Percentiles rank a stretch among this genome's conserved stretches.
phyloP scores from a whole-genome alignment of 2,113 vertebrate genomes.

The Macquaria australasica region DNA sequence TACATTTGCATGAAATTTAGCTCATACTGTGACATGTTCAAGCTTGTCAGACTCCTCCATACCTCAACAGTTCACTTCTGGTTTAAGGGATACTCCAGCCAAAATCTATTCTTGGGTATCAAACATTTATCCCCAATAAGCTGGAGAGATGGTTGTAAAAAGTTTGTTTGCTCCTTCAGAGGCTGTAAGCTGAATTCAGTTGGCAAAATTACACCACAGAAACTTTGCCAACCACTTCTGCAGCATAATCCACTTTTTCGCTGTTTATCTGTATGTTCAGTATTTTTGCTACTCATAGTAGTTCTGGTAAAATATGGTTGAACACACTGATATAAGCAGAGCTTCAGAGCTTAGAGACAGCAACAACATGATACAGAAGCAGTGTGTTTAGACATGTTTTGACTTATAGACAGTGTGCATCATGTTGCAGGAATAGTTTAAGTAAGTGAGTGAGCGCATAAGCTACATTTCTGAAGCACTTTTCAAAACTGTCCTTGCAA shows the following conservation, averaged over 20 bases:
- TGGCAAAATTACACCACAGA: neutral
- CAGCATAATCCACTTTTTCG: neutral
- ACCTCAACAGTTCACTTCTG: neutral
- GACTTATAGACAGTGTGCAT: neutral
- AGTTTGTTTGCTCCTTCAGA: neutral
- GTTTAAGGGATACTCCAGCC: neutral
- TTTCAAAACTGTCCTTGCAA: neutral
- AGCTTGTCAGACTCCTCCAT: neutral
- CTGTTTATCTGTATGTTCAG: neutral
- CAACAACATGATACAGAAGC: neutral
- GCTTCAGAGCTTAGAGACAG: neutral
- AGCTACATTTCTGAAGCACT: neutral
- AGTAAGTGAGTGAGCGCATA: neutral
- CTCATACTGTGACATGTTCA: neutral
- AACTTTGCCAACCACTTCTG: neutral
- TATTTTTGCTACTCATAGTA: neutral
- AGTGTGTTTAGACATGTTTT: neutral
- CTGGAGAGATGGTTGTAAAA: neutral
- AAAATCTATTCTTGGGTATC: neutral
- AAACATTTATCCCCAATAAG: neutral
- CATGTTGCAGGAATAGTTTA: neutral
- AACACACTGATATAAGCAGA: neutral
- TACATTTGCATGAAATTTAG: slow-evolving; percentile 6
- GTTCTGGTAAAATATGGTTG: neutral
- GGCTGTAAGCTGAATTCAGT: neutral